Base-by-base conservation (phyloP, 2,797 vertebrate genomes). In the Sandelia bainsii region DNA sequence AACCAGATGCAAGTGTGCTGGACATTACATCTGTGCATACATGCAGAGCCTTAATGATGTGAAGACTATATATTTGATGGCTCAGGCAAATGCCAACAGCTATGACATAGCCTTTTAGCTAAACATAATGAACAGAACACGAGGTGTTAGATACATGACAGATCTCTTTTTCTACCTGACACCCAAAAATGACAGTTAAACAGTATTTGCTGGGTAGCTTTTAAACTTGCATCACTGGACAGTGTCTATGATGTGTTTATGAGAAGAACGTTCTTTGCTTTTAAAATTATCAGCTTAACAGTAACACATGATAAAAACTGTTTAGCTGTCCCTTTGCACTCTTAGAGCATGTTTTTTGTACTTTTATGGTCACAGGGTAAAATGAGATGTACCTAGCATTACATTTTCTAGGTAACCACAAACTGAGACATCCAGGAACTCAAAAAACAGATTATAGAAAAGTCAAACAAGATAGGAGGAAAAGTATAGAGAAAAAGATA, bases 1-100 rank as follows among this genome's bases (percentile, higher is more conserved):
- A 88, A 82, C 67, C 32, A 1, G 27, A 25, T 69, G 69, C 80
- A 91, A 82, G 87, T 91, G 91, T 82, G 65, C 45, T 57, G 62
- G 65, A 73, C 68, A 82, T 84, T 66, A 84, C 22, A 88, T 83
- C 59, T 64, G 64, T 23, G 68, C 75, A 72, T 57, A 42, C 39
- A 52, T 48, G 64, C 56, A 19, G 48, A 69, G 61, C 34, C 49
- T 62, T 39, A 32, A 72, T 60, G 60, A 62, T 34, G 29, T 60
- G 44, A 42, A 20, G 56, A 27, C 34, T 62, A n/a, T 39, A 13
- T 23, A 80, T 58, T n/a, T 53, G 34, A 68, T 14, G 13, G 68
- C 72, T 77, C 40, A 50, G 70, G 40, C 17, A 9, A 74, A 64
- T 34, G 50, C 49, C 65, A 84, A 29, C 29, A 69, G 75, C 54